Evolutionary conservation across 37 sponge, comb jelly and placozoan species (phyloP), one percentile per base, ranked within the genome.

Genomic region (Mnemiopsis leidyi): DNA sequence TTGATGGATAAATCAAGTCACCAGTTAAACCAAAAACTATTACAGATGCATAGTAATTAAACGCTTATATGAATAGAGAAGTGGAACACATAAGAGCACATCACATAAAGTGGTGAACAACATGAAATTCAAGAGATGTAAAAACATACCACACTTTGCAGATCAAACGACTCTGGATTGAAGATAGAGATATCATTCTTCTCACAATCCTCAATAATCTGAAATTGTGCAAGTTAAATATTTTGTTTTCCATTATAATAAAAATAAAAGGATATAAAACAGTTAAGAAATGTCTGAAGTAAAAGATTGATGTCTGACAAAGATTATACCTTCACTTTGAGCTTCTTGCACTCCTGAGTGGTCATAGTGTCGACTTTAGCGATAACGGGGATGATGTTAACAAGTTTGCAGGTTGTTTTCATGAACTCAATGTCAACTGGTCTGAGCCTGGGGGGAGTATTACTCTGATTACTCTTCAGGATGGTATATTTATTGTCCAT

Each of bases 301-400:
- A 48, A 48, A 13, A 48, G 9, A 48, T 48, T 48, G 5, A 48
- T 48, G 61, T 48, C 61, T 5, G 61, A 13, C 13, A 48, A 48
- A 48, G 13, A n/a, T 28, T 25, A 23, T 3, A 85, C 90, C 90
- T 85, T 85, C 48, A 85, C 36, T 33, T 85, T 85, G 25, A 85
- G 90, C 36, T 85, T 85, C 90, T 85, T 85, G 61, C 36, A 85
- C 61, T 85, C 90, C 48, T 85, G 90, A 20, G 90, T 85, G 1
- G 90, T 85, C 90, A 85, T 85, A n/a, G 90, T 85, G 29, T 85
- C 90, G 5, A 85, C 90, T 33, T 85, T 85, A 40, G 90, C 90
- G 24, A 85, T 85, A 29, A 85, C 90, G 2, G 90, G 90, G 40
- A 85, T 85, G 0, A 85, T 40, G 90, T 85, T 85, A 7, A 85